Evolutionary conservation across 2,888 invertebrate genomes (phyloP), one percentile per base, ranked within the genome.

Genomic region (Lasioglossum lativentre): DNA sequence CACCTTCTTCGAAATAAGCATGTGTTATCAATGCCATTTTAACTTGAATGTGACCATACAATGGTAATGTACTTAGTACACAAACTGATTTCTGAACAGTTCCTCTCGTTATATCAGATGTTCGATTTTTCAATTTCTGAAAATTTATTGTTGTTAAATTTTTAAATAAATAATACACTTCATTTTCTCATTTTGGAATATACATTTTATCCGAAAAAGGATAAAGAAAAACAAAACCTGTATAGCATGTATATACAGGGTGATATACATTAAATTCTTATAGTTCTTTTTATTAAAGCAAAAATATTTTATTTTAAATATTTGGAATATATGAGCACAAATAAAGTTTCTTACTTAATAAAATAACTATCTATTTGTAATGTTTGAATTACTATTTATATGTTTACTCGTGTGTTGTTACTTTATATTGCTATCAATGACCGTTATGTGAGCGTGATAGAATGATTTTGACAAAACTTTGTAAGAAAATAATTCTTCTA

Each of bases 41-140:
- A 88, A 99, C 98, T 94, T 99, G 98, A 83, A 99, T 97, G 81
- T 99, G 97, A 0, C 99, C 99, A 96, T 98, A 99, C 19, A 99
- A 96, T 6, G 99, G 99, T 88, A 98, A 96, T 83, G 97, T 97
- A 92, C 99, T 98, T 82, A 99, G 96, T 30, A 99, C 98, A 96
- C 99, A 99, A 0, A 99, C 99, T 93, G 99, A 98, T 95, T 99
- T 99, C 96, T 99, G 99, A 27, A 99, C 99, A 5, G 99, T 99
- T 93, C 98, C 99, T 91, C 99, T 96, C 0, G 99, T 99, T 94
- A 99, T 98, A 94, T 99, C 99, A 4, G 98, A 98, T 4, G 99
- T 98, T 91, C 97, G 97, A 94, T 98, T 98, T 93, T 98, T 97
- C 63, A 99, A 96, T 96, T 98, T 98, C 98, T 99, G 95, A 38